Evolutionary conservation across 1,140 invertebrate genomes (phyloP).

Genomic region (Oryctes rhinoceros): DNA sequence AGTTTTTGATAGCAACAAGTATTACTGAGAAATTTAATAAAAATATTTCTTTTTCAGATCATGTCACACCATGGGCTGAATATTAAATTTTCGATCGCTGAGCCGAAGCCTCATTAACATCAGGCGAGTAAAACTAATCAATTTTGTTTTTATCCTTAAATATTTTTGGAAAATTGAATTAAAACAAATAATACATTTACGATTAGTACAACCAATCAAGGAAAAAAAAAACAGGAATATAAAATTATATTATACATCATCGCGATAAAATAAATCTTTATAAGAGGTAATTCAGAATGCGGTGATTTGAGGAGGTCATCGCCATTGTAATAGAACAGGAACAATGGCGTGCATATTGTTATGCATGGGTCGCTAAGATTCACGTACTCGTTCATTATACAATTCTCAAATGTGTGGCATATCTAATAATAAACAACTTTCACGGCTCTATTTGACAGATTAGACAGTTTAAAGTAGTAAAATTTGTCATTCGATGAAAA

Average conservation of each 20-base stretch:
- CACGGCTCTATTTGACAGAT: slow-evolving; percentile 30
- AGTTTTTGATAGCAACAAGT: too few species aligned
- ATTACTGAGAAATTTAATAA: neutral
- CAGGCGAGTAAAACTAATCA: slow-evolving; percentile 5
- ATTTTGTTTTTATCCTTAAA: too few species aligned
- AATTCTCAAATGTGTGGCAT: slow-evolving; percentile 38
- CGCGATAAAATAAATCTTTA: neutral
- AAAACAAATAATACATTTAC: neutral
- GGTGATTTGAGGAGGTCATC: slow-evolving; percentile 28
- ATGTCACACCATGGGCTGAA: slow-evolving; percentile 58
- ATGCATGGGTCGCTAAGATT: slow-evolving; percentile 37
- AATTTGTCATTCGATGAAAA: slow-evolving; percentile 36
- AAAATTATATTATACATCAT: neutral
- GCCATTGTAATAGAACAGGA: slow-evolving; percentile 39
- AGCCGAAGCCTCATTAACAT: slow-evolving; percentile 42
- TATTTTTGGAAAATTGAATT: neutral
- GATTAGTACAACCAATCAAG: neutral
- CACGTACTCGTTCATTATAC: slow-evolving; percentile 22
- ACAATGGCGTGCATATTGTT: slow-evolving; percentile 38
- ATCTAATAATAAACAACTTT: slow-evolving; percentile 41
- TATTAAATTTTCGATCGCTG: slow-evolving; percentile 42
- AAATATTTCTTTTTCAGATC: slow-evolving; percentile 50
- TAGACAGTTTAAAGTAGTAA: slow-evolving; percentile 38
- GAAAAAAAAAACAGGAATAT: too few species aligned
- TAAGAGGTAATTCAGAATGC: slow-evolving; percentile 12